A percentile compares a stretch with the other conserved stretches of the same genome.
phyloP scores from a whole-genome alignment of 2,113 vertebrate species.

The Gadus chalcogrammus region DNA sequence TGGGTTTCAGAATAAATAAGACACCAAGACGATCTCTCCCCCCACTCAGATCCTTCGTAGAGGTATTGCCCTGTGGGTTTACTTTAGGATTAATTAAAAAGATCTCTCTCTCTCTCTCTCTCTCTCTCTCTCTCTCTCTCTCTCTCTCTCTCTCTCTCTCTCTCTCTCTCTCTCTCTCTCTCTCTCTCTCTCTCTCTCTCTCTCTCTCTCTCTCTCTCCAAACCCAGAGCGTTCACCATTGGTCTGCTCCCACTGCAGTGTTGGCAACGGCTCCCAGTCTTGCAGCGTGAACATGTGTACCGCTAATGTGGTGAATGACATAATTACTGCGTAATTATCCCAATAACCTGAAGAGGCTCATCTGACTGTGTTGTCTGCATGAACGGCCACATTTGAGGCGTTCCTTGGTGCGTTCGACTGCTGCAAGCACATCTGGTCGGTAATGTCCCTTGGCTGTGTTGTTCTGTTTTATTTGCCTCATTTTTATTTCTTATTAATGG shows the following conservation, averaged over 20 bases:
- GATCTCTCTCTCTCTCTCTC: no score
- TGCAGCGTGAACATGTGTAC: conserved; percentile 20
- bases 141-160: no score
- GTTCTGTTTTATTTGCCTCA: conserved; percentile 2
- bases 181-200: no score
- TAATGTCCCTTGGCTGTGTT: not conserved
- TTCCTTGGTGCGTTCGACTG: no score
- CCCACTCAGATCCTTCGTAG: no score
- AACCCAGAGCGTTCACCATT: not conserved
- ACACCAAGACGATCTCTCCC: no score
- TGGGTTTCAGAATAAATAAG: not conserved
- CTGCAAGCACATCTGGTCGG: not conserved
- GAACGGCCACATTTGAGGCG: no score
- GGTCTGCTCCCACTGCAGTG: not conserved
- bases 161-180: no score
- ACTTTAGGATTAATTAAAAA: no score
- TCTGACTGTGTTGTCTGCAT: not conserved
- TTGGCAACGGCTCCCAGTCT: conserved; percentile 7
- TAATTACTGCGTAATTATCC: conserved; percentile 55
- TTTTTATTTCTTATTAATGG: conserved; percentile 2
- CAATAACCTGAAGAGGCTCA: conserved; percentile 38
- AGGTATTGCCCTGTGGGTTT: no score
- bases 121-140: no score
- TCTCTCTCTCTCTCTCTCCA: no score
- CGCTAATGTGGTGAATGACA: conserved; percentile 44